Evolutionary conservation across 2,888 invertebrate genomes (phyloP), one percentile per base, ranked within the genome.

Genomic region (Bombyx huttoni): DNA sequence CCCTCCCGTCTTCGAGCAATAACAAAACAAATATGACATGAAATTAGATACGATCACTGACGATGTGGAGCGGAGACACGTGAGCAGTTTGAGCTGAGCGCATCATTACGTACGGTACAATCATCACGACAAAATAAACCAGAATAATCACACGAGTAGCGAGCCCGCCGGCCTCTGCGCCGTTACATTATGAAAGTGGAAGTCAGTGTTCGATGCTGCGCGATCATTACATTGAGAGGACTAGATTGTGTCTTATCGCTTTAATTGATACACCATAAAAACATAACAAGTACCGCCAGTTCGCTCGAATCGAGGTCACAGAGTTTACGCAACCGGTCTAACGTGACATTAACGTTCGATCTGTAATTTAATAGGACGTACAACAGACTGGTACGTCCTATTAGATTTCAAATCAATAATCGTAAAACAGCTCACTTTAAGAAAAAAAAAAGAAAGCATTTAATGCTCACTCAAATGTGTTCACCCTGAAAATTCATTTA

Each of bases 171-270:
- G 59, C 64, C 64, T 66, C 71, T 70, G 54, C 64, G 57, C 70
- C 69, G 70, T 73, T 72, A 68, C 57, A 56, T 65, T 63, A 69
- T 65, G 71, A 76, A 75, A 75, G 72, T 72, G 58, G 65, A 65
- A 67, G 64, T 68, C 54, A 24, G 24, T 24, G 5, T 60, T 62
- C 63, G 64, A 59, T 59, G 62, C 54, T 66, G 59, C 65, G 60
- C 61, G 58, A 63, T 60, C 56, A 60, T 56, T 55, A 55, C 56
- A 56, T 58, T 60, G 63, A 57, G 58, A 61, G 62, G 56, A 58
- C 63, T 62, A 54, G 53, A 57, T 58, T 54, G 49, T 54, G 51
- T 54, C 49, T 35, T 53, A 58, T 60, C 56, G 58, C 48, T 58
- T 49, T 55, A 48, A 51, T 57, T 51, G 50, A 51, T 49, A 52